A percentile compares a stretch with the other conserved stretches of the same genome.
Conservation (phyloP, 2,113 vertebrate species). For the Reinhardtius hippoglossoides region DNA sequence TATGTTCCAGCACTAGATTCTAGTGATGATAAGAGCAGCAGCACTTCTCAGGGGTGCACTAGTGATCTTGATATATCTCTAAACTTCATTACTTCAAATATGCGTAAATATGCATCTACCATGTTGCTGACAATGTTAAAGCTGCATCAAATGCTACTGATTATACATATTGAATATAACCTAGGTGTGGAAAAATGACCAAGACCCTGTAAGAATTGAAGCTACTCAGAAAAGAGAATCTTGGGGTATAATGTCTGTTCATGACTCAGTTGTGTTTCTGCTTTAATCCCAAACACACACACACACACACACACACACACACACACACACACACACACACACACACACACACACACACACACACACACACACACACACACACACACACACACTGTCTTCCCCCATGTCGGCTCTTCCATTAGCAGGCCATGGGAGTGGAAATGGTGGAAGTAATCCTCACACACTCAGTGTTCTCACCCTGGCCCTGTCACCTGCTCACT, state of each 20-base stretch:
- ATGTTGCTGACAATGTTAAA: too few relatives aligned
- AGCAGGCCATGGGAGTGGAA: slow-evolving; percentile 55
- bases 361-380: background rate
- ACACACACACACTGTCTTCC: slow-evolving; percentile 12
- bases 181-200: background rate
- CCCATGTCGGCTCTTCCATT: slow-evolving; percentile 57
- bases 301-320: background rate
- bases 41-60: too few relatives aligned
- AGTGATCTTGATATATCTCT: too few relatives aligned
- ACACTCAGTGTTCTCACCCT: slow-evolving; percentile 13
- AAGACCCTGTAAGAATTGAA: background rate
- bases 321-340: slow-evolving; percentile 28
- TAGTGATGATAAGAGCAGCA: too few relatives aligned
- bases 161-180: background rate
- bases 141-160: background rate
- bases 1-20: too few relatives aligned
- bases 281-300: background rate
- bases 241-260: too few relatives aligned
- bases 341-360: slow-evolving; percentile 11
- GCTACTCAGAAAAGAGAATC: too few relatives aligned
- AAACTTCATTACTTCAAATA: too few relatives aligned
- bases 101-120: too few relatives aligned
- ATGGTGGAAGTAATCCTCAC: slow-evolving; percentile 78
- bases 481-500: slow-evolving; percentile 40
- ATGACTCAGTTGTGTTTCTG: background rate